Evolutionary conservation across 2,113 vertebrate genomes (phyloP).

Genomic region (Mellivora capensis): DNA sequence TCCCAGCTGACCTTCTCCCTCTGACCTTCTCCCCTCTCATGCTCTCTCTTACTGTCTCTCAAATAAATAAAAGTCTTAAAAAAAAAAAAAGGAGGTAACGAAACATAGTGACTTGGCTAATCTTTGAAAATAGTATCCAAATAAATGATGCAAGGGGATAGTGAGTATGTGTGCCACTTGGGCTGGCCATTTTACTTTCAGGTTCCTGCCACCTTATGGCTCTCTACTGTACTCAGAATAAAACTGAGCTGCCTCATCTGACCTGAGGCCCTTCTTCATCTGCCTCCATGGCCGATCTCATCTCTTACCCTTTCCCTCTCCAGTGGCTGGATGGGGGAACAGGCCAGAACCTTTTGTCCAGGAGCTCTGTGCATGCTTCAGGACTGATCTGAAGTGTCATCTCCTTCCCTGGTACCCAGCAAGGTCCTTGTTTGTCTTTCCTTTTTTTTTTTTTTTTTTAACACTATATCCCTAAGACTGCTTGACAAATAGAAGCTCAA

Average conservation of each 20-base stretch:
- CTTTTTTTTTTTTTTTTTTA: not conserved
- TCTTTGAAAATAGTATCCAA: not conserved
- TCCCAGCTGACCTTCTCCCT: no score
- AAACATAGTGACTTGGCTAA: not conserved
- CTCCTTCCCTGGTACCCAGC: not conserved
- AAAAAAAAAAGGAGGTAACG: not conserved
- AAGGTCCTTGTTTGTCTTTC: not conserved
- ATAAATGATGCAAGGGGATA: not conserved
- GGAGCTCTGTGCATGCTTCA: not conserved
- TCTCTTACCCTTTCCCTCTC: not conserved
- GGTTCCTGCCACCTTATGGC: not conserved
- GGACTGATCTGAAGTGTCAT: not conserved
- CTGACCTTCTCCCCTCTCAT: no score
- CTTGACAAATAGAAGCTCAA: not conserved
- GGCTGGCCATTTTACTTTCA: conserved; percentile 37
- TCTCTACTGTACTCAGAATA: not conserved
- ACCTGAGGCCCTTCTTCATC: not conserved
- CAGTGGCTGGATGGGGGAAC: not conserved
- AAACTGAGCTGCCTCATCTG: not conserved
- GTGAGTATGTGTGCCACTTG: conserved; percentile 13
- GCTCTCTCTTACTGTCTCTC: no score
- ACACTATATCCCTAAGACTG: not conserved
- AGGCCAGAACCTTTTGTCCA: not conserved
- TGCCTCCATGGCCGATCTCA: not conserved
- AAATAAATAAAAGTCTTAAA: no score